phyloP scores from a whole-genome alignment of 2,797 vertebrate genomes.

The Pantherophis vulpinus region DNA sequence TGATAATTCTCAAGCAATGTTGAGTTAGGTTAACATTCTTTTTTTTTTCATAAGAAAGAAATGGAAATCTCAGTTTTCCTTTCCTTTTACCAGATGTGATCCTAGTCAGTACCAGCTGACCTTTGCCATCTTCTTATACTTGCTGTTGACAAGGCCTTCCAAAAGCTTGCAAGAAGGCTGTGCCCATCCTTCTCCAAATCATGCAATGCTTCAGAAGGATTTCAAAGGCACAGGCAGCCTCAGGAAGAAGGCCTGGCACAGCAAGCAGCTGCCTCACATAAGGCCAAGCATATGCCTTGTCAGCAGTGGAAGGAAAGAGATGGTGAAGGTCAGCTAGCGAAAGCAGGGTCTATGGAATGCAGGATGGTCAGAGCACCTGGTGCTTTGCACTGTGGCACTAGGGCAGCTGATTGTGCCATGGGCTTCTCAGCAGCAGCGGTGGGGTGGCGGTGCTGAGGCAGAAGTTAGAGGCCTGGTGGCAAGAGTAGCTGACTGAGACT shows the following conservation, averaged over 20 bases:
- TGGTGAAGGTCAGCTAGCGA: background rate
- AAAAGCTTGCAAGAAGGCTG: background rate
- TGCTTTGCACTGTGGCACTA: background rate
- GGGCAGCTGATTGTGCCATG: background rate
- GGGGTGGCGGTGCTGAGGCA: background rate
- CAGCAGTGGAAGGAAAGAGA: background rate
- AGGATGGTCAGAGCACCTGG: background rate
- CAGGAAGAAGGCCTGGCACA: background rate
- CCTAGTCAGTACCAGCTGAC: background rate
- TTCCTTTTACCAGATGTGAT: background rate
- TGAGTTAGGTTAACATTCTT: background rate
- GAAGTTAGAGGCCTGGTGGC: background rate
- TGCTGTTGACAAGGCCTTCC: background rate
- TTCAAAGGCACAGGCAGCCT: background rate
- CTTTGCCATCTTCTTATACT: background rate
- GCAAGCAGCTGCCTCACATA: background rate
- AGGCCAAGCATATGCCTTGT: background rate
- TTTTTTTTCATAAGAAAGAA: background rate
- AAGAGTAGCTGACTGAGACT: background rate
- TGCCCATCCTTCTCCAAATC: background rate
- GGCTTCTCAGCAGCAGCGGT: background rate
- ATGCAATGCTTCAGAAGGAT: background rate
- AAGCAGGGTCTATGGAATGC: background rate
- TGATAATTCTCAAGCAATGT: background rate
- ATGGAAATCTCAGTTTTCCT: background rate